These are phyloP conservation scores for Peromyscus nudipes DNA, from an alignment of 2,797 vertebrate species.

Conservation along the genomic window DNA sequence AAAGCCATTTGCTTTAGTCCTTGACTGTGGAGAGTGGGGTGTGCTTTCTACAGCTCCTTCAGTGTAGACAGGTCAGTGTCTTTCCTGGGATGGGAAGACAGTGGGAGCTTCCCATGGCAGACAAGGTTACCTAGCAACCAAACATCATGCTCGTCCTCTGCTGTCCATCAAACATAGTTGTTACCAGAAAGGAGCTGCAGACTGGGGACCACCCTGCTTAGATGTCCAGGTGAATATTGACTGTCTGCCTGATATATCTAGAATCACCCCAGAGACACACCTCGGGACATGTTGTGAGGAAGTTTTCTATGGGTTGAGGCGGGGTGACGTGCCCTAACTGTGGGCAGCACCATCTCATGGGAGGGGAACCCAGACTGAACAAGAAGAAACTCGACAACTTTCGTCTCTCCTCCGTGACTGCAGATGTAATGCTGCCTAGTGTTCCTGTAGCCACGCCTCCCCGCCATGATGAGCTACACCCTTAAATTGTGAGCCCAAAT, in stretches of 20 bases:
- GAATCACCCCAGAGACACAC: not conserved
- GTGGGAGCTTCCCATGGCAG: not conserved
- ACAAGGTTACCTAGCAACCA: not conserved
- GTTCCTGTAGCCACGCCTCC: not conserved
- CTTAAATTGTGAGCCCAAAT: too few species aligned
- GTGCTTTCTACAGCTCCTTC: not conserved
- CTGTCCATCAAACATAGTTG: rapidly evolving
- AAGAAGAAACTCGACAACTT: not conserved
- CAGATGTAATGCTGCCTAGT: not conserved
- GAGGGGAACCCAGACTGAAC: not conserved
- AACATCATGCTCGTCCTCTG: not conserved
- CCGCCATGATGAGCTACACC: too few species aligned
- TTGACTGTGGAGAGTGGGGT: not conserved
- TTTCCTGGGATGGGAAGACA: not conserved
- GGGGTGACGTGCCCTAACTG: not conserved
- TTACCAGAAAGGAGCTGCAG: not conserved
- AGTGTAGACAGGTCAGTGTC: not conserved
- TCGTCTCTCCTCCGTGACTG: not conserved
- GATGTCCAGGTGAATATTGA: not conserved
- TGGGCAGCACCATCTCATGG: too few species aligned
- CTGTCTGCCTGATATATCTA: not conserved
- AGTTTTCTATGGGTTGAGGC: not conserved
- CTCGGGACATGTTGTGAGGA: too few species aligned
- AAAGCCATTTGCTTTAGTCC: not conserved
- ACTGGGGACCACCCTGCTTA: not conserved